phyloP scores from a whole-genome alignment of 53 echinoderm and acorn worm species.

The Temnopleurus reevesii region DNA sequence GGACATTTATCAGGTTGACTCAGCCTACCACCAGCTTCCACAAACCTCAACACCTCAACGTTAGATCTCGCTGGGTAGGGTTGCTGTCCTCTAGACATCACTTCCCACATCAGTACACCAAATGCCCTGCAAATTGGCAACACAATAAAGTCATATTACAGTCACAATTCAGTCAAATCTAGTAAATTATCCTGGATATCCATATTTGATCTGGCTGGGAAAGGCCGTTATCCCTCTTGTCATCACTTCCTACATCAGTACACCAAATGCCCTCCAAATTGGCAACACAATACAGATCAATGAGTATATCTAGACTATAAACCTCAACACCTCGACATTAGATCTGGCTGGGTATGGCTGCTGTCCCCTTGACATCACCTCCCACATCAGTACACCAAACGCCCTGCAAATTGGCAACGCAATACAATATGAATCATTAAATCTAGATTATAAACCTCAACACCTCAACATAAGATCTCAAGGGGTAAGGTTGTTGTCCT shows the following conservation, averaged over 20 bases:
- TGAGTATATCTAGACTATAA: too few relatives aligned
- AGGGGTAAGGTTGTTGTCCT: constrained; percentile 98
- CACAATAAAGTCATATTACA: too few relatives aligned
- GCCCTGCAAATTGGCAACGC: constrained; percentile 63
- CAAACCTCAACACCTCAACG: constrained; percentile 89
- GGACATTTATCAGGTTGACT: constrained; percentile 87
- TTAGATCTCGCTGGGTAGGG: constrained; percentile 96
- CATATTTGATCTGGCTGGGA: constrained; percentile 91
- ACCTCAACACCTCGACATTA: constrained; percentile 90
- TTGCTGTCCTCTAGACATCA: constrained; percentile 96
- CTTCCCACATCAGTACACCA: constrained; percentile 94
- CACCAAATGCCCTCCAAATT: constrained; percentile 82
- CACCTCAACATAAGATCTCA: constrained; percentile 89
- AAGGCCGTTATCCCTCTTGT: constrained; percentile 95
- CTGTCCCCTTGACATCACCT: constrained; percentile 91
- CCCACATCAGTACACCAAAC: constrained; percentile 93
- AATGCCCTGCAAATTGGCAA: constrained; percentile 68
- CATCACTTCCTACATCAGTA: constrained; percentile 91
- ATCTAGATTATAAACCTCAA: constrained; percentile 85
- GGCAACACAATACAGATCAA: too few relatives aligned
- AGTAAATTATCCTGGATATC: too few relatives aligned
- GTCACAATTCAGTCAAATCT: too few relatives aligned
- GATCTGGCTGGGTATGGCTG: constrained; percentile 96
- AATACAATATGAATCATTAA: too few relatives aligned
- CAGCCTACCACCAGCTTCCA: constrained; percentile 85